phyloP scores from a whole-genome alignment of 1,140 invertebrate species.

The Drosophila repleta region DNA sequence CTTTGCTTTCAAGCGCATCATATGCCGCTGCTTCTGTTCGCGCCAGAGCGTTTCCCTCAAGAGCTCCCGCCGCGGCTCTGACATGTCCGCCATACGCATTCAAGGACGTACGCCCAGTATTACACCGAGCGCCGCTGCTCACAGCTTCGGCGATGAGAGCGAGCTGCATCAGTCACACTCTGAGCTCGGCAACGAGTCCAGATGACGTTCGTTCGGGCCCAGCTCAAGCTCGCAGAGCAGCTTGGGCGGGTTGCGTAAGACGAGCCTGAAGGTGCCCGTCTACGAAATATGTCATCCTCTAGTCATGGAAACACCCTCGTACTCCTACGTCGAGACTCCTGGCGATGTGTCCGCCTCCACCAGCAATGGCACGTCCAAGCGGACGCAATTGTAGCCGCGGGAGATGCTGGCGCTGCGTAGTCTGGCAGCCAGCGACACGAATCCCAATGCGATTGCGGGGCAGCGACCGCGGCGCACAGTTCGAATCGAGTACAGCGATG shows the following conservation, averaged over 20 bases:
- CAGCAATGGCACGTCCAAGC: slow-evolving; percentile 32
- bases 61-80: slow-evolving; percentile 86
- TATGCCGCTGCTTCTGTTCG: slow-evolving; percentile 85
- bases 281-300: slow-evolving; percentile 83
- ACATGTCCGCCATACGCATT: slow-evolving; percentile 87
- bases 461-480: slow-evolving; percentile 70
- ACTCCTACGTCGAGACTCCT: slow-evolving; percentile 68
- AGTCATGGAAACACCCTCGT: slow-evolving; percentile 78
- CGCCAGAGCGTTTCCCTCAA: slow-evolving; percentile 72
- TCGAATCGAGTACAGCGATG: slow-evolving; percentile 73
- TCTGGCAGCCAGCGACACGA: slow-evolving; percentile 36
- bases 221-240: slow-evolving; percentile 82
- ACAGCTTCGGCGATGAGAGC: slow-evolving; percentile 85
- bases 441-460: slow-evolving; percentile 24
- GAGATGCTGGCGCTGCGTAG: slow-evolving; percentile 70
- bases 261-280: slow-evolving; percentile 75
- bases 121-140: slow-evolving; percentile 83
- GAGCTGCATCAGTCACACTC: slow-evolving; percentile 85
- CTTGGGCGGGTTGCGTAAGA: slow-evolving; percentile 79
- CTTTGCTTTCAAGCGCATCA: slow-evolving; percentile 92
- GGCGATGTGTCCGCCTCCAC: slow-evolving; percentile 31
- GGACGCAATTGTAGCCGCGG: slow-evolving; percentile 79
- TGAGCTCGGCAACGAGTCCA: slow-evolving; percentile 84
- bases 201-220: slow-evolving; percentile 85
- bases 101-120: slow-evolving; percentile 85